Percentiles rank a stretch among this genome's conserved stretches.
Conservation (phyloP, 2,888 invertebrate species). For the Gymnosoma rotundatum region DNA sequence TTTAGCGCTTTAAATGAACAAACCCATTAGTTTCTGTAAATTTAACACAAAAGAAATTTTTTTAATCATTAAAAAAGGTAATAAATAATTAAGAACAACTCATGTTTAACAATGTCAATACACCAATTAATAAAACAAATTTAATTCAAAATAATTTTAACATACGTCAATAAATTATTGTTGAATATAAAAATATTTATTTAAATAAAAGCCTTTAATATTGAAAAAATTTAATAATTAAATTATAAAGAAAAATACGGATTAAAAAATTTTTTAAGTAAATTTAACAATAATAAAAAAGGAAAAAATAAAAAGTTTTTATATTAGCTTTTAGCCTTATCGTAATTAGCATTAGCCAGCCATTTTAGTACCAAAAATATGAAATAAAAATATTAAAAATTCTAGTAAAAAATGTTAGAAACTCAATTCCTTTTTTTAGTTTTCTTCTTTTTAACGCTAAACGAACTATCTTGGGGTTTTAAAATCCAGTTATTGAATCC, state of each 20-base stretch:
- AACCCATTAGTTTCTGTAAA: slow-evolving; percentile 29
- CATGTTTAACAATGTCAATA: slow-evolving; percentile 70
- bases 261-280: slow-evolving; percentile 38
- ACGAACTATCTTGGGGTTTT: background rate
- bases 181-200: slow-evolving; percentile 68
- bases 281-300: slow-evolving; percentile 54
- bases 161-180: slow-evolving; percentile 37
- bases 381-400: slow-evolving; percentile 29
- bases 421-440: no score
- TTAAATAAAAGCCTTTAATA: slow-evolving; percentile 74
- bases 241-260: slow-evolving; percentile 42
- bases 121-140: slow-evolving; percentile 72
- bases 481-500: slow-evolving; percentile 59
- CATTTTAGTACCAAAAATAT: slow-evolving; percentile 39
- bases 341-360: slow-evolving; percentile 68
- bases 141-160: slow-evolving; percentile 38
- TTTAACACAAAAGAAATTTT: slow-evolving; percentile 46
- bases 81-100: slow-evolving; percentile 35
- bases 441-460: no score
- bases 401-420: background rate
- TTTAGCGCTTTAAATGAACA: slow-evolving; percentile 7
- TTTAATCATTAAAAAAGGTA: slow-evolving; percentile 36
- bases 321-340: slow-evolving; percentile 73
- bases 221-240: slow-evolving; percentile 29
- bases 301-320: slow-evolving; percentile 59